Evolutionary conservation across 1,140 invertebrate species (phyloP).

Genomic region (Sarcophaga bullata): DNA sequence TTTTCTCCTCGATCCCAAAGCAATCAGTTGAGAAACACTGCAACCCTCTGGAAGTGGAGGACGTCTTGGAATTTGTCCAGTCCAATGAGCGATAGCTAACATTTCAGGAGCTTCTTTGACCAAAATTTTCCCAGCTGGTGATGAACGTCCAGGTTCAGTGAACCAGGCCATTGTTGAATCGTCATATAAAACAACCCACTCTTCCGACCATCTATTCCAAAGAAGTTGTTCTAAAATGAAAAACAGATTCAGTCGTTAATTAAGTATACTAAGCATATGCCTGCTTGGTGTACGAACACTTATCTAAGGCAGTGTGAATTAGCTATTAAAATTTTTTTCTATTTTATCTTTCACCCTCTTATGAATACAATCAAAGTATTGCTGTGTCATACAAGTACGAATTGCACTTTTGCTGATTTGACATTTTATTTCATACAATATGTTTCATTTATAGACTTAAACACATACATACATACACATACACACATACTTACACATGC

Average conservation of each 20-base stretch:
- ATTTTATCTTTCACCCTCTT: too few relatives aligned
- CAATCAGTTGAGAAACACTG: conserved; percentile 75
- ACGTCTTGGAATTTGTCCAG: conserved; percentile 74
- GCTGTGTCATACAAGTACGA: conserved; percentile 50
- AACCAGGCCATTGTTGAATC: conserved; percentile 84
- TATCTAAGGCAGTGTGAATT: too few relatives aligned
- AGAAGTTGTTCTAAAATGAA: conserved; percentile 73
- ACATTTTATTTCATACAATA: conserved; percentile 48
- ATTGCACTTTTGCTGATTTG: conserved; percentile 54
- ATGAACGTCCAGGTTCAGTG: conserved; percentile 67
- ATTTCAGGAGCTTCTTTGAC: conserved; percentile 81
- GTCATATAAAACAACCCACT: conserved; percentile 83
- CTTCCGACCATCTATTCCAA: conserved; percentile 81
- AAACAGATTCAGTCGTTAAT: background rate
- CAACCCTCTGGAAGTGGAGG: conserved; percentile 75
- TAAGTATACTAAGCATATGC: background rate
- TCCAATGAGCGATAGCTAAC: conserved; percentile 81
- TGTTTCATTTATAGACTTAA: too few relatives aligned
- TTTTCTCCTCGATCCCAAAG: conserved; percentile 72
- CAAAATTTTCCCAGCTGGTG: conserved; percentile 66
- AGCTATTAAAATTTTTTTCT: too few relatives aligned
- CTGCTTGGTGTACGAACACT: too few relatives aligned
- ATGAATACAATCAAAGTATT: conserved; percentile 8
- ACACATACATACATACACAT: too few relatives aligned
- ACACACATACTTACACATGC: too few relatives aligned